Base-by-base conservation (phyloP, 2,113 vertebrate genomes). In the Orthonyx spaldingii region DNA sequence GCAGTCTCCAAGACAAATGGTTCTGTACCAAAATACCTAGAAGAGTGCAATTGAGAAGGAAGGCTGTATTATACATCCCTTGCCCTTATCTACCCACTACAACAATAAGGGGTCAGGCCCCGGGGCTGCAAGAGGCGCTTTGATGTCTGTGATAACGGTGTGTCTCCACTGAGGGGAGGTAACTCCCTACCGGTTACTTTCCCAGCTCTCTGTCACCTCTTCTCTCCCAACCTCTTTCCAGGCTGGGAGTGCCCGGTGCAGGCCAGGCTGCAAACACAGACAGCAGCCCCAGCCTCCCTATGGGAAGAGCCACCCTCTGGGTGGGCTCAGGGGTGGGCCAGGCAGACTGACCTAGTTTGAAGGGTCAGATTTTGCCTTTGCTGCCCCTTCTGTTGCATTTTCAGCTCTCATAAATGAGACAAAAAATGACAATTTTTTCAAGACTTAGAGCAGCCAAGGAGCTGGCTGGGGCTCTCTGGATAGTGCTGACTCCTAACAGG, bases 161-260 rank as follows among this genome's bases (percentile, higher is more conserved):
- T 22, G 13, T 28, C 37, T 77, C 19, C 50, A 44, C 8, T 2
- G n/a, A 91, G 24, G 13, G 35, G 18, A 70, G 15, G n/a, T 60
- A 80, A 44, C 9, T 7, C 14, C 30, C 63, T 22, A 6, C 5
- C 0, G 1, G 22, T 41, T 49, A 39, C 74, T 74, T 57, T 49
- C 20, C 30, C 28, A 33, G 7, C 10, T 57, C 9, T 0, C 33
- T 32, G 18, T 32, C 35, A 42, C 37, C 28, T 77, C 65, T 44
- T 56, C 50, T 74, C 17, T 53, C 26, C 20, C 55, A 57, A 0
- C 1, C 60, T 33, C 47, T 55, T 50, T 68, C 56, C 6, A 35
- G 30, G 16, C 32, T 84, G 27, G 30, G 27, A 69, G 21, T 4
- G 21, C 20, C 6, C 0, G 0, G 23, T 18, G 33, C 18, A 32